Evolutionary conservation across 2,113 vertebrate genomes (phyloP).

Genomic region (Naja naja): DNA sequence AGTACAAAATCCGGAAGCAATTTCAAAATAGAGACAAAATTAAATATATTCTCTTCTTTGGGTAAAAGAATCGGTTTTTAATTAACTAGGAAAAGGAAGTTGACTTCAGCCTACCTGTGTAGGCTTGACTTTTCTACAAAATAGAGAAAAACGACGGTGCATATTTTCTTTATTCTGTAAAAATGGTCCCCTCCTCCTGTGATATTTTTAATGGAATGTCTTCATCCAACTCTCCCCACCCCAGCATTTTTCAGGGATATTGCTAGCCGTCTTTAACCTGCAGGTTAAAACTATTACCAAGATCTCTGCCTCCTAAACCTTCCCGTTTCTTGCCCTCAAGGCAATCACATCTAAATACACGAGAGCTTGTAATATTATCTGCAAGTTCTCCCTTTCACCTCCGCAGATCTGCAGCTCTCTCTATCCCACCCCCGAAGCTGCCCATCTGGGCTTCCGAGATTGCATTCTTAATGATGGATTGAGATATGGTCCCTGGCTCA

Average conservation of each 20-base stretch:
- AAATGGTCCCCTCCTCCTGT: neutral
- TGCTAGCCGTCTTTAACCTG: neutral
- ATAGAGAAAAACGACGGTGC: neutral
- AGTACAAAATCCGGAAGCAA: no score
- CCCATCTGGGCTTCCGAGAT: neutral
- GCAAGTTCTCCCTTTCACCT: neutral
- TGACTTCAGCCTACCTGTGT: neutral
- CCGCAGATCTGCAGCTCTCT: neutral
- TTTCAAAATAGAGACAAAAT: no score
- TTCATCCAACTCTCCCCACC: neutral
- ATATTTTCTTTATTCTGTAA: neutral
- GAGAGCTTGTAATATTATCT: neutral
- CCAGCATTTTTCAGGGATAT: neutral
- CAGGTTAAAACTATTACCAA: conserved; percentile 8
- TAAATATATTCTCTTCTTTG: no score
- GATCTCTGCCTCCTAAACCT: conserved; percentile 1
- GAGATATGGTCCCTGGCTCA: conserved; percentile 1
- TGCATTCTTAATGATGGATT: conserved; percentile 9
- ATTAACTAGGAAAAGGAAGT: neutral
- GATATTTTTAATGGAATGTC: neutral
- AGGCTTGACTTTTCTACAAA: neutral
- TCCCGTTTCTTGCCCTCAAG: neutral
- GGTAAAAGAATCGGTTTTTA: neutral
- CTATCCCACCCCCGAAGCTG: neutral
- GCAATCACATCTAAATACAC: neutral